Evolutionary conservation across 1,140 invertebrate species (phyloP).

Genomic region (Diachasmimorpha longicaudata): DNA sequence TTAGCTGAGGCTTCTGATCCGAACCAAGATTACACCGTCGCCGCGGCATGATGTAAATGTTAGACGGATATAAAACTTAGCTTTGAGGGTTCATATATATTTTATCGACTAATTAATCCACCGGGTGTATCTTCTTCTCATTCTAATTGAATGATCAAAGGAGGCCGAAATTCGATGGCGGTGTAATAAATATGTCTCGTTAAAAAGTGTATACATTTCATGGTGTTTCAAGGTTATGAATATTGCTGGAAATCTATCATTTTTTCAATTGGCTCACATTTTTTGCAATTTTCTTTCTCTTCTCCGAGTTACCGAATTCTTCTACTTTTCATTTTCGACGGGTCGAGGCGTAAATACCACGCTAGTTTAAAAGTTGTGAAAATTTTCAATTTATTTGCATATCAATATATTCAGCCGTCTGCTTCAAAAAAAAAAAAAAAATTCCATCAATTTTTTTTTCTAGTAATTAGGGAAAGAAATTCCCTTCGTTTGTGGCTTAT

Average conservation of each 20-base stretch:
- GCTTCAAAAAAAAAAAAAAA: too few relatives aligned
- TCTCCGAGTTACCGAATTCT: background rate
- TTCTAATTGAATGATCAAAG: conserved; percentile 38
- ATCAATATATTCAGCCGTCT: too few relatives aligned
- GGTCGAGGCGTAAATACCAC: too few relatives aligned
- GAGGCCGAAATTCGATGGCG: conserved; percentile 11
- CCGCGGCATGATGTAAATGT: background rate
- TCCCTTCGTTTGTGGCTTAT: background rate
- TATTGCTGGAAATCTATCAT: background rate
- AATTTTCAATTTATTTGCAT: too few relatives aligned
- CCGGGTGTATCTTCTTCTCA: conserved; percentile 2
- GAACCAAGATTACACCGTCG: background rate
- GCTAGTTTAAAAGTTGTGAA: background rate
- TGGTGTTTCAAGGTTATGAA: background rate
- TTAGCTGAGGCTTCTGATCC: conserved; percentile 13
- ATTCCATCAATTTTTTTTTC: too few relatives aligned
- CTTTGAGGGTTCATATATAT: conserved; percentile 16
- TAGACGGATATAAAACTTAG: conserved; percentile 17
- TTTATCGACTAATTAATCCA: conserved; percentile 34
- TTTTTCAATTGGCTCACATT: background rate
- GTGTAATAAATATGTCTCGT: conserved; percentile 31
- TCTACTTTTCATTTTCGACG: too few relatives aligned
- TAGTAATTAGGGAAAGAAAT: too few relatives aligned
- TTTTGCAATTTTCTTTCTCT: background rate
- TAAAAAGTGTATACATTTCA: conserved; percentile 17